Percentiles rank a stretch among this genome's conserved stretches.
Evolutionary conservation across 53 echinoderm and acorn worm species (phyloP).

Genomic region (Pentamera pediparva): DNA sequence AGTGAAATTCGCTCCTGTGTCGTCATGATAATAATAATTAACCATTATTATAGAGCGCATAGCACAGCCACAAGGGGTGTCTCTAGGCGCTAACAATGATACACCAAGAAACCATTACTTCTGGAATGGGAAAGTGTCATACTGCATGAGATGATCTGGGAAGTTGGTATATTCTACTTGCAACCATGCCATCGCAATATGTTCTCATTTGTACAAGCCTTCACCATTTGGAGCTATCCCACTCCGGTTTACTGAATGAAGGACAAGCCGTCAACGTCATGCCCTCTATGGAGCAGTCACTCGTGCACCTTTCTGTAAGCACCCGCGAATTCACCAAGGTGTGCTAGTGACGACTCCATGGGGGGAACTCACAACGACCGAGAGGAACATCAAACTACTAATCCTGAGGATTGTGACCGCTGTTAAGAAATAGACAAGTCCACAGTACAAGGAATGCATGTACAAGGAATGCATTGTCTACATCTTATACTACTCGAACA

Average conservation of each 20-base stretch:
- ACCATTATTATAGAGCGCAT: neutral
- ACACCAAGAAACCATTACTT: too few relatives aligned
- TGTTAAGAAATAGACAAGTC: too few relatives aligned
- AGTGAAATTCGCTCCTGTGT: too few relatives aligned
- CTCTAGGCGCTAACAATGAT: neutral
- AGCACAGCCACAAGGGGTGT: neutral
- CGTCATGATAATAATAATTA: neutral
- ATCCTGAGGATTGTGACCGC: too few relatives aligned
- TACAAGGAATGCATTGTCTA: too few relatives aligned
- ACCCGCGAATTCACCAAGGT: conserved; percentile 80
- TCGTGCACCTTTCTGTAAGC: conserved; percentile 93
- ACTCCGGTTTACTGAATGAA: neutral
- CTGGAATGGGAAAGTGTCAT: too few relatives aligned
- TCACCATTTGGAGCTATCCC: too few relatives aligned
- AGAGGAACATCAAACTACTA: too few relatives aligned
- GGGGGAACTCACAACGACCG: neutral
- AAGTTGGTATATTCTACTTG: too few relatives aligned
- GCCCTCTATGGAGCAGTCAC: conserved; percentile 77
- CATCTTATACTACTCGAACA: too few relatives aligned
- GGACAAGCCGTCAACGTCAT: neutral
- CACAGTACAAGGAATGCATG: too few relatives aligned
- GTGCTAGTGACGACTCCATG: conserved; percentile 99
- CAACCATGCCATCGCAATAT: neutral
- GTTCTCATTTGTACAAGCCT: neutral
- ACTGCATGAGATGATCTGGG: too few relatives aligned